Evolutionary conservation across 2,797 vertebrate genomes (phyloP).

Genomic region (Pangasius mekongensis): DNA sequence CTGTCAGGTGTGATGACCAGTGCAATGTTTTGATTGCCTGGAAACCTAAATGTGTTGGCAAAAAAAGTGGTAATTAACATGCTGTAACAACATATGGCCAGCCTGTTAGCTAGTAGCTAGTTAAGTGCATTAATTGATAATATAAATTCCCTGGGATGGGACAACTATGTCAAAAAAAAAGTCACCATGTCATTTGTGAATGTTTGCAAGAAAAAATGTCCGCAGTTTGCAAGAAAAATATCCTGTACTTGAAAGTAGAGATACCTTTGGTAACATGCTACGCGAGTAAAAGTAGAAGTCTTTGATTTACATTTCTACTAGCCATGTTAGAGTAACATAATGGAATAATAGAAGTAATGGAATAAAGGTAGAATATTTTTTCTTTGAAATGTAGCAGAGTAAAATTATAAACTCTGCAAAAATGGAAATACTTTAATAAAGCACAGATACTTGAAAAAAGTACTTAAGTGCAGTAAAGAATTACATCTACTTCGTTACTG

Average conservation of each 20-base stretch:
- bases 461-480: background rate
- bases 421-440: background rate
- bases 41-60: background rate
- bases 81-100: background rate
- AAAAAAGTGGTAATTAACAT: background rate
- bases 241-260: background rate
- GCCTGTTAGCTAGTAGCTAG: background rate
- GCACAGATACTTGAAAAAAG: background rate
- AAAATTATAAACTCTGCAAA: background rate
- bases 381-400: background rate
- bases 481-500: too few relatives aligned
- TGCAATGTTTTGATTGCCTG: background rate
- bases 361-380: background rate
- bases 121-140: background rate
- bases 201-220: too few relatives aligned
- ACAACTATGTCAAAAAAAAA: background rate
- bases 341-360: background rate
- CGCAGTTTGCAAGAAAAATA: background rate
- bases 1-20: background rate
- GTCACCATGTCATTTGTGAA: background rate
- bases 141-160: background rate
- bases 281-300: background rate
- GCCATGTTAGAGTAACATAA: background rate
- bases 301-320: background rate
- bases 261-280: background rate